Conservation (phyloP, 92 coral and sea anemone genomes). For the Porites divaricata region DNA sequence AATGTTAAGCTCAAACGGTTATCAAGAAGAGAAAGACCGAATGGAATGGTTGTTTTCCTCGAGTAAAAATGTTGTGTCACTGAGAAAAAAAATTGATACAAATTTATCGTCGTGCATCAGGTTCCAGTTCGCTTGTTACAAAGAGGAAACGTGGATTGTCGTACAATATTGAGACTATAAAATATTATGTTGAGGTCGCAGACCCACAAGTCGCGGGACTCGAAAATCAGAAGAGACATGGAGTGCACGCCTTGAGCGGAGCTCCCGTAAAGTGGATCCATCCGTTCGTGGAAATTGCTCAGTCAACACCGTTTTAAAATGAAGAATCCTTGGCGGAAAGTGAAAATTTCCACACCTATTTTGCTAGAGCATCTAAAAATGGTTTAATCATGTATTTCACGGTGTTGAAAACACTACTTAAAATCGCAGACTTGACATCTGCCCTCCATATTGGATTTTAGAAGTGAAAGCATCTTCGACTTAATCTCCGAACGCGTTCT, state of each 20-base stretch:
- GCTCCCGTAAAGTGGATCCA: slow-evolving; percentile 2
- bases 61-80: background rate
- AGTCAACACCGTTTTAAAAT: slow-evolving; percentile 27
- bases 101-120: background rate
- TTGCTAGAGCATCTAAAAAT: background rate
- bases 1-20: slow-evolving; percentile 11
- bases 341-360: slow-evolving; percentile 20
- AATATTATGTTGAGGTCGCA: slow-evolving; percentile 11
- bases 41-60: slow-evolving; percentile 9
- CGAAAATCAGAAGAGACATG: background rate
- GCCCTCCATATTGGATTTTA: slow-evolving; percentile 42
- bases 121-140: background rate
- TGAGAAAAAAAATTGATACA: background rate
- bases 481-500: slow-evolving; percentile 25
- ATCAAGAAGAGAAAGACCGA: background rate
- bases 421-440: slow-evolving; percentile 30
- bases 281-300: slow-evolving; percentile 30
- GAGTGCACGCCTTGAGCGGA: slow-evolving; percentile 7
- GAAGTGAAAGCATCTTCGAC: slow-evolving; percentile 16
- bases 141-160: background rate
- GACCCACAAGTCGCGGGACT: background rate
- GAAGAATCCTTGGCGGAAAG: slow-evolving; percentile 1
- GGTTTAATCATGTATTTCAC: slow-evolving; percentile 2
- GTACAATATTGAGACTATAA: slow-evolving; percentile 14
- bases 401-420: slow-evolving; percentile 29